These are phyloP conservation scores for Epinotia nisella DNA, from an alignment of 2,888 invertebrate genomes.

Conservation along the genomic window DNA sequence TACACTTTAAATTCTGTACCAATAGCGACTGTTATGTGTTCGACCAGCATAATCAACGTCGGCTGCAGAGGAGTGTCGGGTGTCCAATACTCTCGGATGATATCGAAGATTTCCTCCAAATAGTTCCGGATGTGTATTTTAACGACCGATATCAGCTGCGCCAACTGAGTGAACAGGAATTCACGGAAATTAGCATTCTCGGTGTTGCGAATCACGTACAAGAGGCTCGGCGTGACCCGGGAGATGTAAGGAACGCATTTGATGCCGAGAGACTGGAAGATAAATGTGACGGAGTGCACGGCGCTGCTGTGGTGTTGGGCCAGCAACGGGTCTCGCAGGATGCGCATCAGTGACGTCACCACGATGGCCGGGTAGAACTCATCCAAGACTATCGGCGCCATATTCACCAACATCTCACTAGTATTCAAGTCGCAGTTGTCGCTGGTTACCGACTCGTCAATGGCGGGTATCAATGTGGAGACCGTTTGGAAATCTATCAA, in stretches of 20 bases:
- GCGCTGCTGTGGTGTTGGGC: slow-evolving; percentile 97
- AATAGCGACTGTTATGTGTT: slow-evolving; percentile 96
- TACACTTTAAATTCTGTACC: slow-evolving; percentile 98
- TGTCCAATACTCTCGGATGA: slow-evolving; percentile 97
- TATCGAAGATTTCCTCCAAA: slow-evolving; percentile 95
- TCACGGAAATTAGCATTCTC: slow-evolving; percentile 92
- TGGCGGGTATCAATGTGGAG: slow-evolving; percentile 91
- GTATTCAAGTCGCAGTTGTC: slow-evolving; percentile 86
- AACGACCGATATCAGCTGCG: slow-evolving; percentile 96
- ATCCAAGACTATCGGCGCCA: slow-evolving; percentile 94
- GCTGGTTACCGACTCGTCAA: slow-evolving; percentile 87
- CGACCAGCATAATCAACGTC: slow-evolving; percentile 94
- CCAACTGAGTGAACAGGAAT: slow-evolving; percentile 97
- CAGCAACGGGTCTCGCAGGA: slow-evolving; percentile 95
- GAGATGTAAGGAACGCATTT: slow-evolving; percentile 97
- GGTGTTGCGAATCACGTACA: slow-evolving; percentile 95
- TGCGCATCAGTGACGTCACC: slow-evolving; percentile 96
- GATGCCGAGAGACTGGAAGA: slow-evolving; percentile 97
- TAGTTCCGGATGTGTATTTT: slow-evolving; percentile 98
- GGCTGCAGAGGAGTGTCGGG: slow-evolving; percentile 92
- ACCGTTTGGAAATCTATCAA: slow-evolving; percentile 94
- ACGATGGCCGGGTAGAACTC: slow-evolving; percentile 99
- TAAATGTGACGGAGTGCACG: slow-evolving; percentile 97
- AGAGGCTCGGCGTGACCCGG: slow-evolving; percentile 94
- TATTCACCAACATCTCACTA: slow-evolving; percentile 97